phyloP scores from a whole-genome alignment of 2,113 vertebrate species.

The Hippocampus comes region DNA sequence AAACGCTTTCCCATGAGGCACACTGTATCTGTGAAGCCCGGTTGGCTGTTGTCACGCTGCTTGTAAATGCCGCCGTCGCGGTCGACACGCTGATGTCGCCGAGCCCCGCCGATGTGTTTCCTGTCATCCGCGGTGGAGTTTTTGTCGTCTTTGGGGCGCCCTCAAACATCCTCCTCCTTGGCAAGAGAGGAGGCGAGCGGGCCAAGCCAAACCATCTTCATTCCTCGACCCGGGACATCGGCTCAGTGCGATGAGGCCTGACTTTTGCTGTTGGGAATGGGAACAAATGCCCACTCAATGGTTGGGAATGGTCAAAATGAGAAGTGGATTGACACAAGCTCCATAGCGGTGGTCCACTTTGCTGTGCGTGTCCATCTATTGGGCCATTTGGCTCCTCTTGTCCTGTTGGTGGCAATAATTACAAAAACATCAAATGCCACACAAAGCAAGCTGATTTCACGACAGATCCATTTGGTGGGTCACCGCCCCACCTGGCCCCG shows the following conservation, averaged over 20 bases:
- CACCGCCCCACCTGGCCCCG: too few relatives aligned
- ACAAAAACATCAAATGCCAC: too few relatives aligned
- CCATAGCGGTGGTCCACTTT: too few relatives aligned
- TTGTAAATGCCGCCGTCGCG: constrained; percentile 63
- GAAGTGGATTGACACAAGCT: not conserved
- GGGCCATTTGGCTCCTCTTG: too few relatives aligned
- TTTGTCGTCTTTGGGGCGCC: constrained; percentile 36
- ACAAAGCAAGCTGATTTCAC: not conserved
- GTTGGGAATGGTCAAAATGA: constrained; percentile 18
- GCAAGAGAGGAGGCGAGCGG: constrained; percentile 2
- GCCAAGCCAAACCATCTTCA: constrained; percentile 32
- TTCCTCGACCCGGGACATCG: constrained; percentile 23
- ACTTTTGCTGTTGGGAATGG: constrained; percentile 35
- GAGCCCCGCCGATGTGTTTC: constrained; percentile 42
- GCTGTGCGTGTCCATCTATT: too few relatives aligned
- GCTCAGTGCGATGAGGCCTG: constrained; percentile 22
- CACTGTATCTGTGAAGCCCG: not conserved
- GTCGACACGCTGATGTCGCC: constrained; percentile 35
- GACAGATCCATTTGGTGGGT: not conserved
- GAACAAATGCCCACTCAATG: constrained; percentile 21
- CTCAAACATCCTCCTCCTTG: constrained; percentile 19
- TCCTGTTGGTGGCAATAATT: too few relatives aligned
- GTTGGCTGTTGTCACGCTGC: constrained; percentile 47
- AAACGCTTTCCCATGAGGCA: too few relatives aligned
- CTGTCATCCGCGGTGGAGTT: constrained; percentile 30